Conservation (phyloP, 2,797 vertebrate species). For the Tarsius wallacei region DNA sequence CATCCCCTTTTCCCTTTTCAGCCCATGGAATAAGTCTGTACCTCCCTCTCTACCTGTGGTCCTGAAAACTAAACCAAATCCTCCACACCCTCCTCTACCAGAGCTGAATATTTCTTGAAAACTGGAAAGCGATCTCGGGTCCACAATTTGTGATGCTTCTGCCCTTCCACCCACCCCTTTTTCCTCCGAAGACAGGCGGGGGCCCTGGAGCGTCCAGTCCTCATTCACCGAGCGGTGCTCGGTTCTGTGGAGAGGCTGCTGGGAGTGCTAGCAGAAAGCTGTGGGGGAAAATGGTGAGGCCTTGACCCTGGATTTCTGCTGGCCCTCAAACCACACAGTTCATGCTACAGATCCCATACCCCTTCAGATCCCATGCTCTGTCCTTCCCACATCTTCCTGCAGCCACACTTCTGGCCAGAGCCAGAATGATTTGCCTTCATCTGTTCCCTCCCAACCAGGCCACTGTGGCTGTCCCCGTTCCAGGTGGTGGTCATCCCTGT, state of each 20-base stretch:
- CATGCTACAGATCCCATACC: not conserved
- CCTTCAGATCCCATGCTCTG: not conserved
- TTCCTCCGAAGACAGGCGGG: constrained; percentile 84
- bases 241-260: constrained; percentile 97
- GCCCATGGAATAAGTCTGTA: not conserved
- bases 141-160: not conserved
- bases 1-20: not conserved
- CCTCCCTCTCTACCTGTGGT: not conserved
- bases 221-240: constrained; percentile 96
- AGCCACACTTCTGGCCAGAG: not conserved
- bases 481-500: constrained; percentile 96
- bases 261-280: constrained; percentile 96
- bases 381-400: not conserved
- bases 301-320: not conserved
- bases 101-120: not conserved
- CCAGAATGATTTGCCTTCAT: not conserved
- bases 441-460: constrained; percentile 91
- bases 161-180: not conserved
- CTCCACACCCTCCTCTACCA: not conserved
- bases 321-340: not conserved
- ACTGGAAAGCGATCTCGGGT: not conserved
- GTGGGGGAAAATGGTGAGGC: constrained; percentile 95
- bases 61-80: not conserved
- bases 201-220: constrained; percentile 91
- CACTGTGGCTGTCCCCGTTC: constrained; percentile 96